Evolutionary conservation across 2,113 vertebrate genomes (phyloP).

Genomic region (Sturnus vulgaris): DNA sequence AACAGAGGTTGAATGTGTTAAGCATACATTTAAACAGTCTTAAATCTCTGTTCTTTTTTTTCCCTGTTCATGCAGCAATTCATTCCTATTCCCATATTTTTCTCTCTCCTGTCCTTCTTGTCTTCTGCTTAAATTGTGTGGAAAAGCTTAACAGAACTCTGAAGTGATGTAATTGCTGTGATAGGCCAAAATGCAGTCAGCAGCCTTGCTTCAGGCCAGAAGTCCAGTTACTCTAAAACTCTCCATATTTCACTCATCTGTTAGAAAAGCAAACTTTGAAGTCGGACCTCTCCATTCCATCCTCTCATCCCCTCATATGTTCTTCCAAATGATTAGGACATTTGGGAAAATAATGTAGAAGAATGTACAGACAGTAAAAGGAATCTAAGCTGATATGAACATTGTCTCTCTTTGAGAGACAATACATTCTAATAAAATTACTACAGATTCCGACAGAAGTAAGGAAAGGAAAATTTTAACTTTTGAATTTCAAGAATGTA

Average conservation of each 20-base stretch:
- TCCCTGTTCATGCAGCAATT: neutral
- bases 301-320: neutral
- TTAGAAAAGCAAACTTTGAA: neutral
- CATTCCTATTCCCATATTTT: neutral
- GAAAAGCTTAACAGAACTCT: neutral
- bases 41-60: neutral
- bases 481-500: neutral
- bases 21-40: neutral
- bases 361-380: neutral
- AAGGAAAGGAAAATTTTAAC: neutral
- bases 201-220: neutral
- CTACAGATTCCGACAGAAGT: neutral
- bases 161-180: neutral
- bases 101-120: neutral
- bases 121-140: neutral
- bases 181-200: neutral
- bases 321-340: neutral
- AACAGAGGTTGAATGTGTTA: neutral
- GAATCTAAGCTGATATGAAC: neutral
- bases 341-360: neutral
- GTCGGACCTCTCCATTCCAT: neutral
- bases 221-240: neutral
- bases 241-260: neutral
- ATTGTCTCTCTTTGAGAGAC: neutral
- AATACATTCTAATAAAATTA: neutral